These are phyloP conservation scores for Willisornis vidua DNA, from an alignment of 2,113 vertebrate genomes.

Conservation along the genomic window DNA sequence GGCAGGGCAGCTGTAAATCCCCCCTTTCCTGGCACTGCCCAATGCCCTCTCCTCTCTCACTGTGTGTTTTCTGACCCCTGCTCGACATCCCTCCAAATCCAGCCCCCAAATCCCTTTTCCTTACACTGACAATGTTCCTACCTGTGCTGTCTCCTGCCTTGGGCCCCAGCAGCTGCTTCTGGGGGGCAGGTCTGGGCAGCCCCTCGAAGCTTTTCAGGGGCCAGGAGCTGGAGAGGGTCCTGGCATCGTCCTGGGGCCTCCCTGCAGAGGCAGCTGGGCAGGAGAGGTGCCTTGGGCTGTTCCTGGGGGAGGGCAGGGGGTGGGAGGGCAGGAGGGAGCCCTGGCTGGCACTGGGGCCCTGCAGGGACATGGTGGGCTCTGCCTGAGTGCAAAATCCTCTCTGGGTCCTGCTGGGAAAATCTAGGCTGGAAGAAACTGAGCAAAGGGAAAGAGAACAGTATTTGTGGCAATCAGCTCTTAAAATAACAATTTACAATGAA, in stretches of 20 bases:
- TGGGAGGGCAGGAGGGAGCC: conserved; percentile 84
- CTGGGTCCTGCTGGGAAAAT: conserved; percentile 71
- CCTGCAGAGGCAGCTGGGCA: conserved; percentile 56
- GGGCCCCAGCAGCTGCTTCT: conserved; percentile 60
- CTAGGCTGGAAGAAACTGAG: conserved; percentile 63
- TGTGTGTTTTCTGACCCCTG: neutral
- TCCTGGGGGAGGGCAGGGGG: conserved; percentile 79
- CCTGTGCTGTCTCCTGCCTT: conserved; percentile 64
- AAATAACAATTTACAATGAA: neutral
- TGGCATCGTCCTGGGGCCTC: conserved; percentile 68
- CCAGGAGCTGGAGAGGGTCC: conserved; percentile 89
- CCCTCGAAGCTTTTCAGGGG: conserved; percentile 82
- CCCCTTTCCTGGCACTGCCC: neutral
- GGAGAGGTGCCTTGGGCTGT: conserved; percentile 75
- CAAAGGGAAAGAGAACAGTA: neutral
- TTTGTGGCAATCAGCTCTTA: neutral
- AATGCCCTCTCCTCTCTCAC: neutral
- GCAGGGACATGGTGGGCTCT: conserved; percentile 72
- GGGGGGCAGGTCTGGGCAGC: conserved; percentile 65
- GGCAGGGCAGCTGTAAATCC: neutral
- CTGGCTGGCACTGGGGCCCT: conserved; percentile 48
- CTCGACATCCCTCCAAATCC: accelerated
- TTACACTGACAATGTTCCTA: neutral
- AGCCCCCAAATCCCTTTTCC: neutral
- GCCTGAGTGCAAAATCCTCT: conserved; percentile 72